phyloP scores from a whole-genome alignment of 2,888 invertebrate genomes.

The Apodemia mormo region DNA sequence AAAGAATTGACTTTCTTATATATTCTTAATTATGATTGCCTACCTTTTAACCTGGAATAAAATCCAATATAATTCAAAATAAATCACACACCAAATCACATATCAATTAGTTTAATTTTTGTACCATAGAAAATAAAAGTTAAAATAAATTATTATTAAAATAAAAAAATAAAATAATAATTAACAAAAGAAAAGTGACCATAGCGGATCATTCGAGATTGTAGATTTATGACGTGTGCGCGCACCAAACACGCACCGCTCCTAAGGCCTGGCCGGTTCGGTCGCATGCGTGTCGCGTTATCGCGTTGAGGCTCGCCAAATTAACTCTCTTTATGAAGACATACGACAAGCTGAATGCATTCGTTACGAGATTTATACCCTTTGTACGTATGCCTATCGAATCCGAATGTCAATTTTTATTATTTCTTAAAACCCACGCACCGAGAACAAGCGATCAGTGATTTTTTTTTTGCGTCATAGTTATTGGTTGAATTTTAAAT shows the following conservation, averaged over 20 bases:
- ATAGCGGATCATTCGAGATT: conserved; percentile 18
- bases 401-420: conserved; percentile 12
- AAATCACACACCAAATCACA: too few species aligned
- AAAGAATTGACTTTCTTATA: too few species aligned
- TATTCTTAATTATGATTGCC: too few species aligned
- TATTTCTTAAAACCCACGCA: conserved; percentile 8
- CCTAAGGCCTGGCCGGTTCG: conserved; percentile 47
- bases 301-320: conserved; percentile 58
- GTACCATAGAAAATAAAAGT: not conserved
- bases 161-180: not conserved
- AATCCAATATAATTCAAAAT: too few species aligned
- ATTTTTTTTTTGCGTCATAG: too few species aligned
- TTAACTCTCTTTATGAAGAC: conserved; percentile 70
- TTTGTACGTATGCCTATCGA: conserved; percentile 26
- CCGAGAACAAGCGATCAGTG: not conserved
- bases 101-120: too few species aligned
- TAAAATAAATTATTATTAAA: not conserved
- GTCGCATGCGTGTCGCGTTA: conserved; percentile 64
- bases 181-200: conserved; percentile 21
- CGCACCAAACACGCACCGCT: conserved; percentile 54
- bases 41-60: too few species aligned
- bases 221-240: conserved; percentile 63
- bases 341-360: conserved; percentile 52
- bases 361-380: conserved; percentile 48
- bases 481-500: too few species aligned